Conservation (phyloP, 2,888 invertebrate species). For the Drosophila cognata region DNA sequence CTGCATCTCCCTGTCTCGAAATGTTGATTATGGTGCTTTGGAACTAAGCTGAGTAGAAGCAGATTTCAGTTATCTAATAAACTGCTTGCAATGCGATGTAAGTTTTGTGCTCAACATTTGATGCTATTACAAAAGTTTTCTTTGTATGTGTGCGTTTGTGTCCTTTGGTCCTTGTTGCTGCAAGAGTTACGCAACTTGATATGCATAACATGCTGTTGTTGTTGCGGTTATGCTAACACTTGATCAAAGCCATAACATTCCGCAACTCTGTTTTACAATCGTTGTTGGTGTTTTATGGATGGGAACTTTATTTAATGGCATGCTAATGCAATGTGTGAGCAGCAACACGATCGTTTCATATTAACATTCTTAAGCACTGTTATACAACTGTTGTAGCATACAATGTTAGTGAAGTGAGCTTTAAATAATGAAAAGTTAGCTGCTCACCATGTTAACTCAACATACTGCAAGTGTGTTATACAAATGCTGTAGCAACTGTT, state of each 20-base stretch:
- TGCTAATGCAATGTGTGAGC: neutral
- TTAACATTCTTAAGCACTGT: neutral
- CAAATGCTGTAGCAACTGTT: neutral
- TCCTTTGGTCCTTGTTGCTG: conserved; percentile 8
- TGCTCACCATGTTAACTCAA: neutral
- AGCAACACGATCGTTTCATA: neutral
- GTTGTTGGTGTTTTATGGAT: neutral
- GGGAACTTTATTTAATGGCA: neutral
- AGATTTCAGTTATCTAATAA: conserved; percentile 62
- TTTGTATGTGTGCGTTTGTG: neutral
- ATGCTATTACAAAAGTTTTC: conserved; percentile 28
- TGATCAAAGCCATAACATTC: neutral
- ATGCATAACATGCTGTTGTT: neutral
- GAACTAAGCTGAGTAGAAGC: conserved; percentile 19
- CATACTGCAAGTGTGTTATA: neutral
- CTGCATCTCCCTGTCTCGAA: neutral
- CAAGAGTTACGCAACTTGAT: conserved; percentile 6
- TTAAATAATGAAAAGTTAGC: neutral
- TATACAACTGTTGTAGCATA: neutral
- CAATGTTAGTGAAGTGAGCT: no score
- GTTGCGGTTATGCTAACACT: neutral
- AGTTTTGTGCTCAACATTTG: conserved; percentile 14
- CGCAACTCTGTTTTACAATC: neutral
- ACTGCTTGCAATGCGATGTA: conserved; percentile 35
- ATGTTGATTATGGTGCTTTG: conserved; percentile 45